Conservation (phyloP, 2,888 invertebrate species). For the Pseudococcus jackbeardsleyi region DNA sequence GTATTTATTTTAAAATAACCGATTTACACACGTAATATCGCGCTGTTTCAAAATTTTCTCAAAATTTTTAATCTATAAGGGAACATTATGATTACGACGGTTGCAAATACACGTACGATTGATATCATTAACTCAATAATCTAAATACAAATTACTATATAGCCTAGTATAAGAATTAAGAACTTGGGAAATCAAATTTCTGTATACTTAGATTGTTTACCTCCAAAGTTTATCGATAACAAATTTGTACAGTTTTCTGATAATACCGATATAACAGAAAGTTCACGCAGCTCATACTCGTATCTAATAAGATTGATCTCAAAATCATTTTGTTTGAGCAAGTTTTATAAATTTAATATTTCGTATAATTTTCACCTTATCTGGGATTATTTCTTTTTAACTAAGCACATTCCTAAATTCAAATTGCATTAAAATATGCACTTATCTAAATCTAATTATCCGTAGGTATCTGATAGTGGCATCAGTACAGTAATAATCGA, state of each 20-base stretch:
- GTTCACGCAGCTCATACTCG: background rate
- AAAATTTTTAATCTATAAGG: background rate
- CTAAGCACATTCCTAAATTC: background rate
- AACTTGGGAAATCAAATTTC: background rate
- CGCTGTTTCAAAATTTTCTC: background rate
- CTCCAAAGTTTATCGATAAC: background rate
- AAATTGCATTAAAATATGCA: background rate
- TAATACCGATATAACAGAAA: background rate
- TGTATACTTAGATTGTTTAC: background rate
- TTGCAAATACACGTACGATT: background rate
- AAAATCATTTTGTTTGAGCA: background rate
- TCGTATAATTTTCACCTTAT: background rate
- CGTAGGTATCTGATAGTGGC: background rate
- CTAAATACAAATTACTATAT: background rate
- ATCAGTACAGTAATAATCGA: background rate
- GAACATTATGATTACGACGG: background rate
- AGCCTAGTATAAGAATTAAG: background rate
- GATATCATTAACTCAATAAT: background rate
- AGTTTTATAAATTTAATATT: background rate
- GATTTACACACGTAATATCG: background rate
- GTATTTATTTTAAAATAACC: background rate
- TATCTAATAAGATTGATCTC: background rate
- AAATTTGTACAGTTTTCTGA: background rate
- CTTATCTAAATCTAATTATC: background rate
- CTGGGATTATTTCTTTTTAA: background rate